These are phyloP conservation scores for Aporrectodea caliginosa DNA, from an alignment of 1,140 invertebrate genomes.

Conservation along the genomic window DNA sequence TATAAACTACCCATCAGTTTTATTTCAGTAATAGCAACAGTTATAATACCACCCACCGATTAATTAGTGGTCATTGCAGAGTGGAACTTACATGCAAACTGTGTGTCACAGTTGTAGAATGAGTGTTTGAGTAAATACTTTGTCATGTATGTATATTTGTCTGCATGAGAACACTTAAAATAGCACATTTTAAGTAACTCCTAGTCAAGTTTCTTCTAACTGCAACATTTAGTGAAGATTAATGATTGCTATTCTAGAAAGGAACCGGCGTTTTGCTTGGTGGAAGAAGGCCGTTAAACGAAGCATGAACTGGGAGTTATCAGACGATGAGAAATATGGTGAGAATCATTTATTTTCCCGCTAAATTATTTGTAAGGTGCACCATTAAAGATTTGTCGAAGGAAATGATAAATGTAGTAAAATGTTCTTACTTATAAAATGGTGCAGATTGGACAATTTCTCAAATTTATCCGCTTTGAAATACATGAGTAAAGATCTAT, in stretches of 20 bases:
- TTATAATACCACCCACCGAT: not conserved
- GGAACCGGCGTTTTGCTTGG: not conserved
- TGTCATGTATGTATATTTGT: not conserved
- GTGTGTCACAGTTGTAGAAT: not conserved
- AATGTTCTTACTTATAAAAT: no score
- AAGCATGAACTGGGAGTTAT: slow-evolving; percentile 20
- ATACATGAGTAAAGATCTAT: no score
- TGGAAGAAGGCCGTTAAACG: slow-evolving; percentile 27
- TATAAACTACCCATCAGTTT: not conserved
- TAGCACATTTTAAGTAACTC: no score
- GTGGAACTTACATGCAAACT: not conserved
- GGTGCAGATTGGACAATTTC: no score
- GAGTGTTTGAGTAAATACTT: not conserved
- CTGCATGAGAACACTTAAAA: no score
- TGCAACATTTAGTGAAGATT: not conserved
- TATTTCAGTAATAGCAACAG: not conserved
- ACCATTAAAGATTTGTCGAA: no score
- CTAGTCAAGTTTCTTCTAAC: no score
- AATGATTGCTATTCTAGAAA: slow-evolving; percentile 7
- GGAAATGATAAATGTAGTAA: no score
- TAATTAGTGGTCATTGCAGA: not conserved
- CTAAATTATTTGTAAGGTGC: no score
- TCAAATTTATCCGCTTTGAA: no score
- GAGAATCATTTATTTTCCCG: no score
- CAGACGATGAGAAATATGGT: not conserved